phyloP scores from a whole-genome alignment of 2,113 vertebrate genomes.

The Lagenorhynchus albirostris region DNA sequence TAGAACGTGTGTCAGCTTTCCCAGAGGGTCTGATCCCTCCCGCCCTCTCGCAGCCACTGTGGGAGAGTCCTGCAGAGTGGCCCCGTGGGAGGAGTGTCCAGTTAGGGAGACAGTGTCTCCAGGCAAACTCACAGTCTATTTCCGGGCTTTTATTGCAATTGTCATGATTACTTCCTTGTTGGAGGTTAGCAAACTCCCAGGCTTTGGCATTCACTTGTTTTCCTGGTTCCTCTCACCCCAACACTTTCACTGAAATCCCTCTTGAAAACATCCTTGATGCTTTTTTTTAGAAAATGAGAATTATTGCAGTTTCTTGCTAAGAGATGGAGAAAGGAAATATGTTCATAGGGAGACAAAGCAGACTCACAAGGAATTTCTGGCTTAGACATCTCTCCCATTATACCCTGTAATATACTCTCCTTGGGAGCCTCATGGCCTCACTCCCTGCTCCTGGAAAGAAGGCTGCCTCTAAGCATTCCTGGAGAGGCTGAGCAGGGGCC shows the following conservation, averaged over 20 bases:
- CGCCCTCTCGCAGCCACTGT: fast-evolving
- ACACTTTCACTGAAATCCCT: background rate
- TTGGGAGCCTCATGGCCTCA: background rate
- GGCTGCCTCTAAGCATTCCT: fast-evolving
- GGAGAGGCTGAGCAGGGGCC: background rate
- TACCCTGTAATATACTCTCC: background rate
- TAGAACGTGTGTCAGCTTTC: background rate
- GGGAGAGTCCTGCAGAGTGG: background rate
- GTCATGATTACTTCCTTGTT: background rate
- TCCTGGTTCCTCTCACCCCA: background rate
- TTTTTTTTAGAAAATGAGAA: background rate
- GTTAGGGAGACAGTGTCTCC: background rate
- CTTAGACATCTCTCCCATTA: too few relatives aligned
- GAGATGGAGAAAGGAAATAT: background rate
- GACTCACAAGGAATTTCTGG: background rate
- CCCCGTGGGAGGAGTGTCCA: background rate
- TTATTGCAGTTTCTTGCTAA: background rate
- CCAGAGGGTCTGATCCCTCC: background rate
- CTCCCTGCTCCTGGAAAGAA: fast-evolving
- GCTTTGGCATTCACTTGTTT: background rate
- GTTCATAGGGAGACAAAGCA: background rate
- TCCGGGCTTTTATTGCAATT: background rate
- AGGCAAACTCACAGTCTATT: background rate
- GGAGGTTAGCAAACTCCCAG: background rate
- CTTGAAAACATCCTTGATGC: background rate